Evolutionary conservation across 1,140 invertebrate species (phyloP), one percentile per base, ranked within the genome.

Genomic region (Drosophila bocqueti): DNA sequence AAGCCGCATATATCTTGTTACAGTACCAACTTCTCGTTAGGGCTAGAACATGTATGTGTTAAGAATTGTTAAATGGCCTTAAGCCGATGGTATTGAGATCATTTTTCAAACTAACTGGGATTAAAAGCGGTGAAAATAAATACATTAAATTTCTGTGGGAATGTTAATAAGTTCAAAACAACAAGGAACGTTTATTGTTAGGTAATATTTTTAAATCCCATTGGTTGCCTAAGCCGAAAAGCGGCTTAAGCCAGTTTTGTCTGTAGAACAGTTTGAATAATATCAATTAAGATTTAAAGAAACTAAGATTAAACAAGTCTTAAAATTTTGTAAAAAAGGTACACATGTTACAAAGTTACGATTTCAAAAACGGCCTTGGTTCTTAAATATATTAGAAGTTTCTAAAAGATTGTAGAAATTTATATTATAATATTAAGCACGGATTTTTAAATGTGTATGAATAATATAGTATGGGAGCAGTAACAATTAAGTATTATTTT

Each of bases 1-100:
- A 68, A 43, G 18, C 26, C 26, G 18, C 18, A 18, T 58, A 15
- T 24, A 71, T 47, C 6, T 21, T 13, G 8, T 47, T 65, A 8
- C 15, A 18, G 31, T 11, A 40, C 10, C 16, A 34, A 43, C 26
- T n/a, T 64, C 52, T 38, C 38, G 13, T 18, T 8, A 36, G 15
- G 15, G 50, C n/a, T 34, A 31, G 11, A 34, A 18, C 5, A 31
- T 31, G 16, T 6, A 21, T 10, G 52, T 21, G 31, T 21, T 36
- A 7, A 15, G 18, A 36, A 24, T 36, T 5, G 7, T 3, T 15
- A 5, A 54, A 36, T 34, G 18, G 0, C n/a, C 1, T 3, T 15
- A 54, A 9, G 29, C 6, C 3, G 31, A 21, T 21, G n/a, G 11
- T 24, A 24, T 3, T 24, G 26, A 29, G 26, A 29, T 29, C 6